Percentiles rank a stretch among this genome's conserved stretches.
Evolutionary conservation across 2,888 invertebrate species (phyloP).

Genomic region (Rhagium mordax): DNA sequence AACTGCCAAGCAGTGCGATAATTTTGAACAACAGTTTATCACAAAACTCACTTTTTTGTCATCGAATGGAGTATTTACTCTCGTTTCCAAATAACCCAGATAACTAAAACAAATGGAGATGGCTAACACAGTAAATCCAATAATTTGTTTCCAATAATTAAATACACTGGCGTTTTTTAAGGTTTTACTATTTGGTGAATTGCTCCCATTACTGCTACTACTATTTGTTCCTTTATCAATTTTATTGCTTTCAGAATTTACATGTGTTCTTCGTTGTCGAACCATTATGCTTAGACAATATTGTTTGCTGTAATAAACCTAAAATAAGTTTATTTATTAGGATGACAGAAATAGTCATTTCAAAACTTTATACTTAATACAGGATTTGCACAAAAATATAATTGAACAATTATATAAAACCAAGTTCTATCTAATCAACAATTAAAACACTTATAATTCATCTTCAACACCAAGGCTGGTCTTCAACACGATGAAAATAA

Average conservation of each 20-base stretch:
- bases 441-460: too few species aligned
- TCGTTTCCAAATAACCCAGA: slow-evolving; percentile 88
- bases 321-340: neutral
- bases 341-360: neutral
- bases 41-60: slow-evolving; percentile 77
- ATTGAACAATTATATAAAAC: too few species aligned
- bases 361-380: too few species aligned
- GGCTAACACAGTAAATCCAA: slow-evolving; percentile 76
- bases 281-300: slow-evolving; percentile 35
- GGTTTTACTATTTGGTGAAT: slow-evolving; percentile 58
- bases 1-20: too few species aligned
- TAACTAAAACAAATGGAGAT: slow-evolving; percentile 85
- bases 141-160: slow-evolving; percentile 75
- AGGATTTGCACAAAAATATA: too few species aligned
- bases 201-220: slow-evolving; percentile 69
- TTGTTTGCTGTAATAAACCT: neutral
- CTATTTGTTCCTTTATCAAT: slow-evolving; percentile 61
- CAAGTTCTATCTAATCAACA: too few species aligned
- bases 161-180: slow-evolving; percentile 53
- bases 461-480: too few species aligned
- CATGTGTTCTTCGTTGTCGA: slow-evolving; percentile 45
- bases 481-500: too few species aligned
- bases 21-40: too few species aligned
- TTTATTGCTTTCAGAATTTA: slow-evolving; percentile 49
- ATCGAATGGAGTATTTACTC: slow-evolving; percentile 89